Percentiles rank a stretch among this genome's conserved stretches.
phyloP scores from a whole-genome alignment of 2,797 vertebrate species.

The Uromys caudimaculatus region DNA sequence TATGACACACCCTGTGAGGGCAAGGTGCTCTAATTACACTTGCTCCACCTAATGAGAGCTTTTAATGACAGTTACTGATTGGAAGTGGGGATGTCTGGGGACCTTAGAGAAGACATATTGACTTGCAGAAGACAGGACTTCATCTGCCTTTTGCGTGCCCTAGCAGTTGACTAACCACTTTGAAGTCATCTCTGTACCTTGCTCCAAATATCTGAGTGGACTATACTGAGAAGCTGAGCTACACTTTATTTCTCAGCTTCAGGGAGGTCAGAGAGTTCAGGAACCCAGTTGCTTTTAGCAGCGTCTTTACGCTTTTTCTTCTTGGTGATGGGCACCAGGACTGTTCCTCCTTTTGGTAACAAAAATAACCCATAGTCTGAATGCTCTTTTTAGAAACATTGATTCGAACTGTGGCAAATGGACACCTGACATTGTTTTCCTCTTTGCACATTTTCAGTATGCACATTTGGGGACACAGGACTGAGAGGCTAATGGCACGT shows the following conservation, averaged over 20 bases:
- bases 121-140: slow-evolving; percentile 77
- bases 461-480: slow-evolving; percentile 5
- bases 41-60: slow-evolving; percentile 85
- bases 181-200: slow-evolving; percentile 44
- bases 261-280: slow-evolving; percentile 44
- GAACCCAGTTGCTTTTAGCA: slow-evolving; percentile 72
- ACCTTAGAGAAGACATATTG: slow-evolving; percentile 84
- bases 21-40: slow-evolving; percentile 87
- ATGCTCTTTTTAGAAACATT: slow-evolving; percentile 72
- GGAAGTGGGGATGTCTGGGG: slow-evolving; percentile 85
- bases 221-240: background rate
- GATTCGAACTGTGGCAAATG: slow-evolving; percentile 72
- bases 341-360: slow-evolving; percentile 73
- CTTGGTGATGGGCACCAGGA: slow-evolving; percentile 52
- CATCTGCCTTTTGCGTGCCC: slow-evolving; percentile 68
- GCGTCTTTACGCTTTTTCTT: slow-evolving; percentile 70
- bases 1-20: slow-evolving; percentile 80
- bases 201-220: slow-evolving; percentile 44
- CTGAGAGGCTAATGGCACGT: slow-evolving; percentile 34
- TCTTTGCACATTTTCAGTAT: slow-evolving; percentile 68
- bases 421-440: slow-evolving; percentile 80
- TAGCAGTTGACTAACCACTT: slow-evolving; percentile 52
- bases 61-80: slow-evolving; percentile 89
- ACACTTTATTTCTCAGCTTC: slow-evolving; percentile 73
- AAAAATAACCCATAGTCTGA: slow-evolving; percentile 72